A percentile compares a stretch with the other conserved stretches of the same genome.
These are phyloP conservation scores for Lerista edwardsae DNA, from an alignment of 2,797 vertebrate genomes.

Conservation along the genomic window DNA sequence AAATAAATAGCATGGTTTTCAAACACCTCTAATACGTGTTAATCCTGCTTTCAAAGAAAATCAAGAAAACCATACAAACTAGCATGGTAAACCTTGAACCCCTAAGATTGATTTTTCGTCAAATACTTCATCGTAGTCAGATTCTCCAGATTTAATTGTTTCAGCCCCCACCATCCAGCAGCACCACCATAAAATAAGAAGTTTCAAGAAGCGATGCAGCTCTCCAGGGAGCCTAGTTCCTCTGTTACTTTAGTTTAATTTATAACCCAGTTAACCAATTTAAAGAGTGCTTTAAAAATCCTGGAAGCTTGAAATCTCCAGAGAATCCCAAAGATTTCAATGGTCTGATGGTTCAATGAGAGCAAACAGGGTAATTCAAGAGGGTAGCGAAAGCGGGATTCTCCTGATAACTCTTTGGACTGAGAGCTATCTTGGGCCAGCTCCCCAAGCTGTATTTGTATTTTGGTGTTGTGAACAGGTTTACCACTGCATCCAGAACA, in stretches of 20 bases:
- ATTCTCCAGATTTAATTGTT: neutral
- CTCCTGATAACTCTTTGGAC: too few relatives aligned
- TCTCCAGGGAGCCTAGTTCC: neutral
- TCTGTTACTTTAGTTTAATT: constrained; percentile 33
- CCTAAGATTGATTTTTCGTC: neutral
- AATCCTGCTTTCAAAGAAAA: neutral
- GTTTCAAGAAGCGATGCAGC: neutral
- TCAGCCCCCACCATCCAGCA: neutral
- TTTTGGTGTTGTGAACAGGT: too few relatives aligned
- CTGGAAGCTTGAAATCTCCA: neutral
- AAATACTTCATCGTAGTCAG: neutral
- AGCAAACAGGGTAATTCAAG: too few relatives aligned
- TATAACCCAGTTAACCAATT: constrained; percentile 6
- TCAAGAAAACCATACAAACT: neutral
- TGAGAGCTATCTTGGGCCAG: too few relatives aligned
- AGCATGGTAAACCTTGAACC: neutral
- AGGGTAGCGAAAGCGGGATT: too few relatives aligned
- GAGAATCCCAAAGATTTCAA: constrained; percentile 8
- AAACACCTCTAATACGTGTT: too few relatives aligned
- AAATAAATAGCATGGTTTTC: too few relatives aligned
- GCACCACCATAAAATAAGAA: neutral
- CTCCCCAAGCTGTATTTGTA: too few relatives aligned
- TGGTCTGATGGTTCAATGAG: neutral
- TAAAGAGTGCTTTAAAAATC: constrained; percentile 25
- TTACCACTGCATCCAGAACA: too few relatives aligned